Base-by-base conservation (phyloP, 2,797 vertebrate genomes). In the Tokudaia tokunoshimensis region DNA sequence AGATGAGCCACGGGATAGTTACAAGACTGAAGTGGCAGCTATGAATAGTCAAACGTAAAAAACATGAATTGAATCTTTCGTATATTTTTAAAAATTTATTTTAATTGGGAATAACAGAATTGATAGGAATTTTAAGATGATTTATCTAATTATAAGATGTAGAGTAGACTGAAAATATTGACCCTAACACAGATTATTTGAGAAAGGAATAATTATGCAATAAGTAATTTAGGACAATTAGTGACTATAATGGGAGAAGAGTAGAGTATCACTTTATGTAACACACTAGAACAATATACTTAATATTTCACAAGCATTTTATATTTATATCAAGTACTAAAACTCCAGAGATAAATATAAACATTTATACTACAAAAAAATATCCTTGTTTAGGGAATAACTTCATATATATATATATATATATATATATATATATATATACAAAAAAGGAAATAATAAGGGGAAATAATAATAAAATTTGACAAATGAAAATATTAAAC, bases 31-130 rank as follows among this genome's bases (percentile, higher is more conserved):
- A 34, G 50, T 82, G n/a, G 24, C 31, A 89, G 52, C 20, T 59
- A 74, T 10, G 31, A 6, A 6, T 65, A 61, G 61, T 2, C 79
- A 44, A 81, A 87, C 17, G 72, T 41, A 63, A 57, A 59, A 91
- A 95, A 83, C 26, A 47, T 8, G 17, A 17, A 91, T 65, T 94
- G 95, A 85, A 72, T 65, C 13, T 85, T 95, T 91, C 57, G 44
- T 17, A 59, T 12, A 72, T 85, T 57, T 57, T 59, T 57, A 6
- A 57, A 50, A 63, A 22, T 44, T 44, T 84, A 52, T 88, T 72
- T 76, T 79, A 7, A 96, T 41, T 10, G n/a, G 29, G 94, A 89
- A 89, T 83, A 65, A 37, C 8, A 92, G 17, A 87, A 41, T 44
- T 83, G 7, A 63, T 65, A 80, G 80, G 9, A 26, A 87, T 79